Evolutionary conservation across 1,140 invertebrate species (phyloP).

Genomic region (Micrasema longulum): DNA sequence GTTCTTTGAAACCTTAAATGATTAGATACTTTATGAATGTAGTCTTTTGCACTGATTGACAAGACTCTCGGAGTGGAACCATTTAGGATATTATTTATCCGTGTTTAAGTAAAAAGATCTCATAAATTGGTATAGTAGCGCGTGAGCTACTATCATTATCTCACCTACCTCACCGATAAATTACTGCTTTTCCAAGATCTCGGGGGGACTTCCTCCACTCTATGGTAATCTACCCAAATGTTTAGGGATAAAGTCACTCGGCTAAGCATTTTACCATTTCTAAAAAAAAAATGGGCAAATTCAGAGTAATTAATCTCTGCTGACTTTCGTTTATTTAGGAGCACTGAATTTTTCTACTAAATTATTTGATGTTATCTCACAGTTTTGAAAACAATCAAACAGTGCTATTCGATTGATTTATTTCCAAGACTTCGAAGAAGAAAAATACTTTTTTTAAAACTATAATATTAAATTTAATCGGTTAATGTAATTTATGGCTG

Average conservation of each 20-base stretch:
- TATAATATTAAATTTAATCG: too few species aligned
- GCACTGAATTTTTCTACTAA: not conserved
- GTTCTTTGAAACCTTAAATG: not conserved
- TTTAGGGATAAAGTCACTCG: not conserved
- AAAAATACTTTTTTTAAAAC: too few species aligned
- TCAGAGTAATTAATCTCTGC: not conserved
- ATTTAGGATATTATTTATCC: constrained; percentile 25
- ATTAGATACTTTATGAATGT: not conserved
- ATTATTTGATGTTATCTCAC: not conserved
- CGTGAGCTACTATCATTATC: constrained; percentile 43
- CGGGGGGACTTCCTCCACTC: constrained; percentile 21
- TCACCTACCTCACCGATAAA: constrained; percentile 52
- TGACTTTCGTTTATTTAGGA: not conserved
- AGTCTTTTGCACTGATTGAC: not conserved
- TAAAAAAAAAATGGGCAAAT: too few species aligned
- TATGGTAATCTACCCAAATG: constrained; percentile 12
- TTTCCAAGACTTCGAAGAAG: too few species aligned
- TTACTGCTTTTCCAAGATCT: constrained; percentile 48
- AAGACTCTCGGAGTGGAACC: not conserved
- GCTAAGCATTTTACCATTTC: constrained; percentile 1
- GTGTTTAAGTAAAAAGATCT: constrained; percentile 50
- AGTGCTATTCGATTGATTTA: too few species aligned
- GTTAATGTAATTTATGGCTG: too few species aligned
- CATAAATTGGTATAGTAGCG: constrained; percentile 51
- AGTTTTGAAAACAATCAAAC: not conserved